A percentile compares a stretch with the other conserved stretches of the same genome.
These are phyloP conservation scores for Hassar affinis DNA, from an alignment of 2,113 vertebrate genomes.

Conservation along the genomic window DNA sequence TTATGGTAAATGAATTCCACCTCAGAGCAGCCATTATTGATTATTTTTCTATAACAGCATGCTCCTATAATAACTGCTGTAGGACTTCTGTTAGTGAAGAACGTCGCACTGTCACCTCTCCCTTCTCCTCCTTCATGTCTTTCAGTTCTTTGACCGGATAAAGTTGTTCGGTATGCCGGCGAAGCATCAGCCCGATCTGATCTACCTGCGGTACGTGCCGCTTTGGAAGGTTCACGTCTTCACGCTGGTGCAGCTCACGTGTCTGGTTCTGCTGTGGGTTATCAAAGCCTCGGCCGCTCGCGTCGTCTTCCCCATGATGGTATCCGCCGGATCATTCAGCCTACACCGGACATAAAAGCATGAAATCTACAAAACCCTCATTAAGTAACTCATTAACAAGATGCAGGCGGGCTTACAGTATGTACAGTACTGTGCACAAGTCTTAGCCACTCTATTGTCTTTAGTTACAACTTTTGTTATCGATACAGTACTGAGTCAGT, in stretches of 20 bases:
- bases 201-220: slow-evolving; percentile 95
- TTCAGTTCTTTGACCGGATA: slow-evolving; percentile 91
- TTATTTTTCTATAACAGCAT: background rate
- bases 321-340: slow-evolving; percentile 51
- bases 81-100: background rate
- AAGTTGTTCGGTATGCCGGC: slow-evolving; percentile 93
- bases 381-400: too few species aligned
- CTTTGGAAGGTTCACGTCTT: slow-evolving; percentile 97
- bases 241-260: slow-evolving; percentile 88
- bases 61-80: background rate
- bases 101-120: too few species aligned
- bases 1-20: background rate
- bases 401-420: too few species aligned
- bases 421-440: too few species aligned
- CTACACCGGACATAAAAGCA: background rate
- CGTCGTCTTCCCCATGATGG: slow-evolving; percentile 98
- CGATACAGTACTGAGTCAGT: too few species aligned
- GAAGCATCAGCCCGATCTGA: slow-evolving; percentile 93
- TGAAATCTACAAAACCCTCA: background rate
- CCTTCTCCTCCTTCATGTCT: background rate
- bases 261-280: slow-evolving; percentile 89
- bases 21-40: too few species aligned
- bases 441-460: too few species aligned
- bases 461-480: too few species aligned
- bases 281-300: slow-evolving; percentile 90